Conservation (phyloP, 2,797 vertebrate species). For the Anas georgica region DNA sequence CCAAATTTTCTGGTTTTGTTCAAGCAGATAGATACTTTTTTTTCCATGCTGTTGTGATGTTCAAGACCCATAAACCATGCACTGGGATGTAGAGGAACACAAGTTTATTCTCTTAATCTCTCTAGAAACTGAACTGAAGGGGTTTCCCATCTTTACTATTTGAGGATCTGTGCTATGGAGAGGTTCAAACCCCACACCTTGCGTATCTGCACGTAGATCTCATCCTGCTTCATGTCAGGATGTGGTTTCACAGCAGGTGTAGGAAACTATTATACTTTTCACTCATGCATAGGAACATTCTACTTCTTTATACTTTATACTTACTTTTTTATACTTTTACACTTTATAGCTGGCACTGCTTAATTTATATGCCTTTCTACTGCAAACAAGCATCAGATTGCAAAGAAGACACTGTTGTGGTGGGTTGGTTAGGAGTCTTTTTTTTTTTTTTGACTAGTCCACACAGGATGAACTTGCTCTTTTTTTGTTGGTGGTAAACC, state of each 20-base stretch:
- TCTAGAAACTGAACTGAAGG: not conserved
- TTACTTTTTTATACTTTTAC: too few relatives aligned
- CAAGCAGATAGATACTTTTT: not conserved
- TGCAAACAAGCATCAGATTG: not conserved
- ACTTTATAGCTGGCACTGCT: not conserved
- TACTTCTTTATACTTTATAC: not conserved
- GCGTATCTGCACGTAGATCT: not conserved
- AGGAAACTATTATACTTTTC: not conserved
- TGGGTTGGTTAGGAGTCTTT: too few relatives aligned
- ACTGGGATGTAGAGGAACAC: not conserved
- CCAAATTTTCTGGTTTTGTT: not conserved
- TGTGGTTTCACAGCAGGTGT: too few relatives aligned
- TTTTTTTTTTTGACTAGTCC: not conserved
- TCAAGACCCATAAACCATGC: not conserved
- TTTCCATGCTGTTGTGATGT: fast-evolving
- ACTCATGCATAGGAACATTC: not conserved
- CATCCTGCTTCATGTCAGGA: fast-evolving
- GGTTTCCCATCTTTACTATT: fast-evolving
- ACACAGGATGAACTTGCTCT: not conserved
- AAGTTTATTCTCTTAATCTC: not conserved
- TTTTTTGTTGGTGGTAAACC: too few relatives aligned
- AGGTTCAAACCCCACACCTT: fast-evolving
- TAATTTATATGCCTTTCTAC: too few relatives aligned
- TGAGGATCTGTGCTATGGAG: fast-evolving
- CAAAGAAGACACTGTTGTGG: not conserved